These are phyloP conservation scores for Hypotaenidia okinawae DNA, from an alignment of 2,797 vertebrate species.

Conservation along the genomic window DNA sequence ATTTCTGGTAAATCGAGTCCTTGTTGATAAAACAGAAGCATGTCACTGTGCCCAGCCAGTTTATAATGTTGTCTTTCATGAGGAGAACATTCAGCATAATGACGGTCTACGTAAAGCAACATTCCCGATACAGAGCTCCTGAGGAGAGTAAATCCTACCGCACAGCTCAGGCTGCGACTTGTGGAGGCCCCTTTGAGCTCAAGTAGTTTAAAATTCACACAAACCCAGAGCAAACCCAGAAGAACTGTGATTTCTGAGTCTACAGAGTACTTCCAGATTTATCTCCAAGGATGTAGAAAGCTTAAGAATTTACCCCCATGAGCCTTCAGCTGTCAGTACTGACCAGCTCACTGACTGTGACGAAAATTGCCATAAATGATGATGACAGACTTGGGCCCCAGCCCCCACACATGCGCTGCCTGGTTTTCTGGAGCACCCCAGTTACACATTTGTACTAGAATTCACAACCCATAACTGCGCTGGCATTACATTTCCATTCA, in stretches of 20 bases:
- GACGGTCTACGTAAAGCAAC: background rate
- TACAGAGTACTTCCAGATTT: background rate
- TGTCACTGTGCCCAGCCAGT: background rate
- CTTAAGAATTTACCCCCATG: background rate
- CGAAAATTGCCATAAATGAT: background rate
- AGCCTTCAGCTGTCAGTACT: background rate
- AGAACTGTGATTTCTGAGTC: conserved; percentile 2
- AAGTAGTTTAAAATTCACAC: conserved; percentile 6
- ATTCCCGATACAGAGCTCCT: conserved; percentile 1
- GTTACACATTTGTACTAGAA: background rate
- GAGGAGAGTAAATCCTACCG: conserved; percentile 15
- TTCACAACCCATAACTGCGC: background rate
- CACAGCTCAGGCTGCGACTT: background rate
- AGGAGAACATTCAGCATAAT: background rate
- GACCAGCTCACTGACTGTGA: background rate
- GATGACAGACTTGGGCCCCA: background rate
- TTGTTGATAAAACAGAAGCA: conserved; percentile 64
- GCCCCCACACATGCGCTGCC: background rate
- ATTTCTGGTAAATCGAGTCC: conserved; percentile 56
- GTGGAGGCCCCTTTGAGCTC: background rate
- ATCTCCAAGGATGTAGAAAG: background rate
- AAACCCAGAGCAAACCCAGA: conserved; percentile 31
- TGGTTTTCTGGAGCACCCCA: background rate
- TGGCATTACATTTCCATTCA: background rate
- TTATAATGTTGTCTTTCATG: conserved; percentile 67